phyloP scores from a whole-genome alignment of 2,888 invertebrate genomes.

The Alviniconcha strummeri region DNA sequence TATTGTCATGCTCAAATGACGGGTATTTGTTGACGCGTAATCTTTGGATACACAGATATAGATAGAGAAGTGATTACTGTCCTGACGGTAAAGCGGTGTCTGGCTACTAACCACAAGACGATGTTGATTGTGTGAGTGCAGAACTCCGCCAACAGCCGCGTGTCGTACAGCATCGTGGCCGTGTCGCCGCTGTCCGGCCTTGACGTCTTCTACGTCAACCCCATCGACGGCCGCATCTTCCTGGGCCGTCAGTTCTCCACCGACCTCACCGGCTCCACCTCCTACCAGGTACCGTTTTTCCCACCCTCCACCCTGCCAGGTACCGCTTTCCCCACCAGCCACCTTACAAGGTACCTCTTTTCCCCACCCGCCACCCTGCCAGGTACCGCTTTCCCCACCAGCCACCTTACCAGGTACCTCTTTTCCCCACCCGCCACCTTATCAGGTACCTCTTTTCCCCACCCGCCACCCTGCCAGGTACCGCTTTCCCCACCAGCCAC shows the following conservation, averaged over 20 bases:
- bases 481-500: no score
- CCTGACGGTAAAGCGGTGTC: no score
- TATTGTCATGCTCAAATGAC: no score
- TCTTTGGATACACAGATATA: no score
- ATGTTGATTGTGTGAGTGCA: background rate
- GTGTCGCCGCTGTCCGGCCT: conserved; percentile 48
- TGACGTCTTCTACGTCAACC: conserved; percentile 52
- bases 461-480: no score
- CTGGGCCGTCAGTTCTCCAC: conserved; percentile 45
- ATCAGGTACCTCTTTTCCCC: no score
- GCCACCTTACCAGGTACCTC: no score
- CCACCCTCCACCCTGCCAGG: background rate
- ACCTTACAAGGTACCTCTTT: background rate
- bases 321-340: background rate
- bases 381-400: no score
- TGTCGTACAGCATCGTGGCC: conserved; percentile 47
- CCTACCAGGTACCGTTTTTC: conserved; percentile 45
- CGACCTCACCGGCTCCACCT: conserved; percentile 42
- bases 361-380: background rate
- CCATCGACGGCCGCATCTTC: conserved; percentile 50
- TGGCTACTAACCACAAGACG: no score
- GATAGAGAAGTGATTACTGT: no score
- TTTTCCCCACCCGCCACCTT: no score
- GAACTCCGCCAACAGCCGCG: conserved; percentile 43
- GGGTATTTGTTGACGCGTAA: no score